Conservation (phyloP, 2,797 vertebrate species). For the Carapus acus region DNA sequence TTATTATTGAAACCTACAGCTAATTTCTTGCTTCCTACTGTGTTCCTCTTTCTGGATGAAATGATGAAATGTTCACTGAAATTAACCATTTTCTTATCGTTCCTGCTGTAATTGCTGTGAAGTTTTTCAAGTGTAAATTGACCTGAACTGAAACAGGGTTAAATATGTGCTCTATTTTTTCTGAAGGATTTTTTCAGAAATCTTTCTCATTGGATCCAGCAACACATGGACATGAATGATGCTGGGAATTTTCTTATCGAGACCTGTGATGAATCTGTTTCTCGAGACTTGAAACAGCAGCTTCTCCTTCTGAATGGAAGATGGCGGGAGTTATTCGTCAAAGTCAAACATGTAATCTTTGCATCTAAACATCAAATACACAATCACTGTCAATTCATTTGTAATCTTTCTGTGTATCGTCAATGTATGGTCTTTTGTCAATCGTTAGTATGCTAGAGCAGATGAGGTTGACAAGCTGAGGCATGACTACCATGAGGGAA, state of each 20-base stretch:
- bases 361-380: neutral
- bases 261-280: conserved; percentile 93
- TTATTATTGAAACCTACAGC: too few species aligned
- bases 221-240: conserved; percentile 96
- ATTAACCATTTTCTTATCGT: too few species aligned
- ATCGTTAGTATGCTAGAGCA: conserved; percentile 84
- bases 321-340: conserved; percentile 95
- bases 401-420: neutral
- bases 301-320: conserved; percentile 90
- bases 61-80: too few species aligned
- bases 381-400: neutral
- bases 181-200: conserved; percentile 92
- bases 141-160: too few species aligned
- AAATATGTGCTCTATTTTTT: conserved; percentile 10
- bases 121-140: too few species aligned
- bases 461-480: conserved; percentile 90
- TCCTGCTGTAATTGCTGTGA: too few species aligned
- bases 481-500: conserved; percentile 85
- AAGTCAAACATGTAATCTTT: conserved; percentile 90
- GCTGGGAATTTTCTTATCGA: conserved; percentile 98
- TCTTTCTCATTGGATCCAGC: conserved; percentile 93
- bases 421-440: conserved; percentile 7
- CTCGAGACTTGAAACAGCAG: conserved; percentile 94
- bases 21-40: too few species aligned
- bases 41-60: too few species aligned